Evolutionary conservation across 2,797 vertebrate species (phyloP).

Genomic region (Siniperca undulata): DNA sequence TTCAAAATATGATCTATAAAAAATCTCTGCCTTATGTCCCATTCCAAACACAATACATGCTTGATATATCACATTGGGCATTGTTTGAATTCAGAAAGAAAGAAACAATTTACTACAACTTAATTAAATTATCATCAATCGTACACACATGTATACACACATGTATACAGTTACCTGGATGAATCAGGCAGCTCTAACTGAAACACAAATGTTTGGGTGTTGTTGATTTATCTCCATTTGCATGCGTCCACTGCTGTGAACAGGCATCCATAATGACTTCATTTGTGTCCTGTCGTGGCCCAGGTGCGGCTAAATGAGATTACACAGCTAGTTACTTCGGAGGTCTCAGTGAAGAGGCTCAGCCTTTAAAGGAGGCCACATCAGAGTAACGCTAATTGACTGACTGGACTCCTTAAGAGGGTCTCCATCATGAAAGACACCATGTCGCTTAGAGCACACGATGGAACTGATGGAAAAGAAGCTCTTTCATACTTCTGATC

Average conservation of each 20-base stretch:
- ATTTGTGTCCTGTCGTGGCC: slow-evolving; percentile 39
- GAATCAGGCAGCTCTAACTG: background rate
- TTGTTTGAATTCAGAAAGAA: background rate
- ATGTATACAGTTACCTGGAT: background rate
- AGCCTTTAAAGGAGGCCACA: slow-evolving; percentile 49
- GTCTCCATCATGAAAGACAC: slow-evolving; percentile 49
- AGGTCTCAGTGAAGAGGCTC: slow-evolving; percentile 55
- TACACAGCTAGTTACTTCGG: slow-evolving; percentile 72
- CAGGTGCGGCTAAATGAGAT: slow-evolving; percentile 69
- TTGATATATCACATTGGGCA: background rate
- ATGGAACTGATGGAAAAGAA: background rate
- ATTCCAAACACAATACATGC: background rate
- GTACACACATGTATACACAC: background rate
- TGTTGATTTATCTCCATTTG: slow-evolving; percentile 42
- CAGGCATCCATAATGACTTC: slow-evolving; percentile 55
- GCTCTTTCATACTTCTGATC: slow-evolving; percentile 3
- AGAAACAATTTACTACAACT: background rate
- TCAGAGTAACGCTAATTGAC: slow-evolving; percentile 58
- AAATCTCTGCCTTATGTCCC: no score
- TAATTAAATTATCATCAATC: background rate
- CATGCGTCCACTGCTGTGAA: slow-evolving; percentile 24
- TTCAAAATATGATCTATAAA: no score
- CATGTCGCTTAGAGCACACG: slow-evolving; percentile 14
- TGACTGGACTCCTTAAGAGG: slow-evolving; percentile 55
- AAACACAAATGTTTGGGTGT: background rate